Conservation (phyloP, 2,797 vertebrate species). For the Chloroceryle inda region DNA sequence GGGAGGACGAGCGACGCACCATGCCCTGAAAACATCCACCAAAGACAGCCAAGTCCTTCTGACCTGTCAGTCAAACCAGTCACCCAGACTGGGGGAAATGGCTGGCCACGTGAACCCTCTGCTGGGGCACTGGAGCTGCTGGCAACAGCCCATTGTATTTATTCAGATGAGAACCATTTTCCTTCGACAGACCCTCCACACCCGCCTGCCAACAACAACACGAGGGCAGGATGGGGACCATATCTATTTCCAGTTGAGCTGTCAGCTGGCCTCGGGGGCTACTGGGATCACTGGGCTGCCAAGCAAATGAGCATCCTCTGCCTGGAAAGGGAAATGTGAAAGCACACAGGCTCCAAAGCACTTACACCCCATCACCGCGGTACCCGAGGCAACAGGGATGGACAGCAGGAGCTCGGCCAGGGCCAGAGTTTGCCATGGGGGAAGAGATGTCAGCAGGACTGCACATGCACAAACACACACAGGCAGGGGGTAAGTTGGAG, state of each 20-base stretch:
- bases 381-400: neutral
- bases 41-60: neutral
- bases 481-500: neutral
- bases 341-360: neutral
- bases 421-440: neutral
- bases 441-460: neutral
- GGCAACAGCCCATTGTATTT: slow-evolving; percentile 63
- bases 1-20: neutral
- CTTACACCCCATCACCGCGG: rapidly evolving
- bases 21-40: neutral
- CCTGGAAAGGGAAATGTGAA: neutral
- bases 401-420: neutral
- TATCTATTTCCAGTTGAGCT: slow-evolving; percentile 33
- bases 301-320: neutral
- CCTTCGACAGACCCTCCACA: slow-evolving; percentile 50
- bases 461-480: neutral
- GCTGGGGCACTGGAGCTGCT: slow-evolving; percentile 48
- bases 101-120: neutral
- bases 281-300: neutral
- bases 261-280: slow-evolving; percentile 38
- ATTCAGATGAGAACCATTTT: slow-evolving; percentile 82
- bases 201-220: slow-evolving; percentile 76
- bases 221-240: neutral
- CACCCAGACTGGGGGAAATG: neutral
- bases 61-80: neutral